phyloP scores from a whole-genome alignment of 2,888 invertebrate species.

The Tachystola acroxantha region DNA sequence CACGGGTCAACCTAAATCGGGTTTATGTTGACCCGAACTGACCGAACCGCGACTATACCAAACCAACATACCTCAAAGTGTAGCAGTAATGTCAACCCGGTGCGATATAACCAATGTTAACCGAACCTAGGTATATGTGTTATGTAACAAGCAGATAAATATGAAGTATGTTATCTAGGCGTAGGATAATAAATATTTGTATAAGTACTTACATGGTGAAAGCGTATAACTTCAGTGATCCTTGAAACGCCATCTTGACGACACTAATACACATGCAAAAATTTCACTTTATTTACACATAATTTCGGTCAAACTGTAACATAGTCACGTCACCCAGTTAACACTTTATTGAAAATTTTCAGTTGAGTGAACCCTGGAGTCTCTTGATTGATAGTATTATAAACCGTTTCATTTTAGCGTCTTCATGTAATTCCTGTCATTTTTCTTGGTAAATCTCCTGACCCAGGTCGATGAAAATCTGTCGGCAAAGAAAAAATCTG shows the following conservation, averaged over 20 bases:
- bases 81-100: no score
- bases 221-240: slow-evolving; percentile 44
- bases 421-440: slow-evolving; percentile 50
- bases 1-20: no score
- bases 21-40: no score
- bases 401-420: slow-evolving; percentile 22
- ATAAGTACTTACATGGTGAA: slow-evolving; percentile 62
- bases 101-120: no score
- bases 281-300: slow-evolving; percentile 34
- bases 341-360: slow-evolving; percentile 32
- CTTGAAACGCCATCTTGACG: slow-evolving; percentile 42
- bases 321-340: slow-evolving; percentile 8
- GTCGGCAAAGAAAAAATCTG: slow-evolving; percentile 31
- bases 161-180: no score
- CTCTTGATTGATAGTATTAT: slow-evolving; percentile 17
- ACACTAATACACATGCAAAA: slow-evolving; percentile 35
- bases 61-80: no score
- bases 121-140: no score
- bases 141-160: no score
- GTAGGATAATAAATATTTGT: no score
- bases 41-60: no score
- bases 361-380: slow-evolving; percentile 33
- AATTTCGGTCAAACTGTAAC: no score
- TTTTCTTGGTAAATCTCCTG: slow-evolving; percentile 17
- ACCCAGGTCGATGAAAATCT: slow-evolving; percentile 30